A percentile compares a stretch with the other conserved stretches of the same genome.
Conservation (phyloP, 2,888 invertebrate genomes). For the Rapana venosa region DNA sequence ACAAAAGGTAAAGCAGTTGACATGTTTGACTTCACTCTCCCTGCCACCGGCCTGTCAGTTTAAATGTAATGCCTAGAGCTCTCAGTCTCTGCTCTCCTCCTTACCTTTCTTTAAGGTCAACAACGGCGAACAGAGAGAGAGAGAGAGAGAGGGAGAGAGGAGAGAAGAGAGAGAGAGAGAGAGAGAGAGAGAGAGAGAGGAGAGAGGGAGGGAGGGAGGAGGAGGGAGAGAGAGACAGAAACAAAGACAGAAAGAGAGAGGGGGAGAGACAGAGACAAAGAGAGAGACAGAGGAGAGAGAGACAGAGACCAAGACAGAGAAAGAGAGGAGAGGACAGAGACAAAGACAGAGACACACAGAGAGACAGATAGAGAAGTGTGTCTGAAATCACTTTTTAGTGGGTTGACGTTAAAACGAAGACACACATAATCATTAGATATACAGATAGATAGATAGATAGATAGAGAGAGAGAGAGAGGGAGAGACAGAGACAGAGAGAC, state of each 20-base stretch:
- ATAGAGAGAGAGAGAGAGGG: neutral
- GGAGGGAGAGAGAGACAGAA: too few species aligned
- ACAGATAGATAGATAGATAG: too few species aligned
- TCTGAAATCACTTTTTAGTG: too few species aligned
- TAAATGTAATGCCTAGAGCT: neutral
- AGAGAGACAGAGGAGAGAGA: too few species aligned
- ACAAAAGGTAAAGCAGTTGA: neutral
- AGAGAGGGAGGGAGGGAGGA: neutral
- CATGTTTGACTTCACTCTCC: constrained; percentile 27
- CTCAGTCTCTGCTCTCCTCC: neutral
- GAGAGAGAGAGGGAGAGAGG: too few species aligned
- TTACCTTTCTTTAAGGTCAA: too few species aligned
- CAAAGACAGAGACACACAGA: neutral
- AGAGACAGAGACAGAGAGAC: neutral
- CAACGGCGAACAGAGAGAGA: neutral
- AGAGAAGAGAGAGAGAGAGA: neutral
- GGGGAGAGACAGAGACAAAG: too few species aligned
- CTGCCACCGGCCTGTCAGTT: neutral
- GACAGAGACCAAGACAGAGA: neutral
- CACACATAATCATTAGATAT: too few species aligned
- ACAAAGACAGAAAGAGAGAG: too few species aligned
- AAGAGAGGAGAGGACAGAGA: neutral
- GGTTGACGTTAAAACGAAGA: too few species aligned
- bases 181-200: neutral
- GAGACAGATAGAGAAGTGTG: too few species aligned